These are phyloP conservation scores for Drosophila ezoana DNA, from an alignment of 2,888 invertebrate genomes.

Conservation along the genomic window DNA sequence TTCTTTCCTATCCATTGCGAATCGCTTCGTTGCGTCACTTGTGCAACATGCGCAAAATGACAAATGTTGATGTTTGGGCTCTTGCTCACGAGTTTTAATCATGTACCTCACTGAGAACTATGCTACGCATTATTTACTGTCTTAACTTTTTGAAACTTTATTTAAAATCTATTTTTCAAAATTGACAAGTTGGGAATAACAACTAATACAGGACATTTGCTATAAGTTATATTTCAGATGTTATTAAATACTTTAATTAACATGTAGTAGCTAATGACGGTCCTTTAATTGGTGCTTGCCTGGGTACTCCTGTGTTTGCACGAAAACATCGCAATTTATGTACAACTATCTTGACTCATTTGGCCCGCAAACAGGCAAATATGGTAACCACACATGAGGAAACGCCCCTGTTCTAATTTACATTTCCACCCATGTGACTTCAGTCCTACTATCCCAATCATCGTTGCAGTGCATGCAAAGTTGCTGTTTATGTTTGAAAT, in stretches of 20 bases:
- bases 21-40: slow-evolving; percentile 44
- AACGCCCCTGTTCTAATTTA: slow-evolving; percentile 33
- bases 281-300: neutral
- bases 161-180: too few relatives aligned
- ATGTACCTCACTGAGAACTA: neutral
- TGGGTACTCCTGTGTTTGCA: slow-evolving; percentile 30
- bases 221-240: neutral
- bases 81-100: neutral
- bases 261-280: neutral
- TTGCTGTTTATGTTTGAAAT: slow-evolving; percentile 61
- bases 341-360: slow-evolving; percentile 69
- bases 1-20: slow-evolving; percentile 12
- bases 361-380: slow-evolving; percentile 60
- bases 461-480: slow-evolving; percentile 43
- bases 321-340: slow-evolving; percentile 60
- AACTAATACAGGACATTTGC: neutral
- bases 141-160: too few relatives aligned
- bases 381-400: slow-evolving; percentile 37
- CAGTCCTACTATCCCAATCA: slow-evolving; percentile 22
- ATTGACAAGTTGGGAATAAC: too few relatives aligned
- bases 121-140: too few relatives aligned
- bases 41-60: slow-evolving; percentile 19
- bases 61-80: neutral
- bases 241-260: neutral
- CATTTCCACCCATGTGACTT: slow-evolving; percentile 23